These are phyloP conservation scores for Macrotis lagotis DNA, from an alignment of 2,113 vertebrate species.

Conservation along the genomic window DNA sequence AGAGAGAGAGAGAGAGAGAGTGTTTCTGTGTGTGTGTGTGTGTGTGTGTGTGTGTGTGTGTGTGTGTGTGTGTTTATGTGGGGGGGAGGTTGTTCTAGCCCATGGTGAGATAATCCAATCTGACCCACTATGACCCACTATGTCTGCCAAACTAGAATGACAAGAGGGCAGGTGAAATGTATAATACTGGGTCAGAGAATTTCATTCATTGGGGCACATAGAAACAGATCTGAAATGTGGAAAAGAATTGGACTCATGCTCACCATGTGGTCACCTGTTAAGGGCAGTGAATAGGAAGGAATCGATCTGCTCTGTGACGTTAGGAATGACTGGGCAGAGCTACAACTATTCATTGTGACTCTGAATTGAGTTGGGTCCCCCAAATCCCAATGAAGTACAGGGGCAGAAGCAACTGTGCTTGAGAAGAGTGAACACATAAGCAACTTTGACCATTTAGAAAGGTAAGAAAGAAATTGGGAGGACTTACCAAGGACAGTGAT, in stretches of 20 bases:
- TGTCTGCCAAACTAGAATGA: constrained; percentile 21
- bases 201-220: constrained; percentile 29
- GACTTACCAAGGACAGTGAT: constrained; percentile 97
- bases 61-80: too few relatives aligned
- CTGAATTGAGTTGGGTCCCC: neutral
- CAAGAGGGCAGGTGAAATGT: constrained; percentile 39
- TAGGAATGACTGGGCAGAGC: constrained; percentile 3
- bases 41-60: too few relatives aligned
- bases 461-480: constrained; percentile 40
- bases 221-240: constrained; percentile 12
- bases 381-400: constrained; percentile 43
- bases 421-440: constrained; percentile 25
- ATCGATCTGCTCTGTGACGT: constrained; percentile 48
- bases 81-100: neutral
- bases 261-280: constrained; percentile 34
- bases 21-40: too few relatives aligned
- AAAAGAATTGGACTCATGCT: constrained; percentile 45
- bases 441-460: constrained; percentile 52
- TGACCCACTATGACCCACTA: constrained; percentile 10
- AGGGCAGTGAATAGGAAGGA: constrained; percentile 59
- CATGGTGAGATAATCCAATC: constrained; percentile 28
- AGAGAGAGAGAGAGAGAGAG: too few relatives aligned
- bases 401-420: constrained; percentile 44
- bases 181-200: constrained; percentile 25
- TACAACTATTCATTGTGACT: constrained; percentile 46